Percentiles rank a stretch among this genome's conserved stretches.
phyloP scores from a whole-genome alignment of 1,140 invertebrate species.

The Meteorus sp. region DNA sequence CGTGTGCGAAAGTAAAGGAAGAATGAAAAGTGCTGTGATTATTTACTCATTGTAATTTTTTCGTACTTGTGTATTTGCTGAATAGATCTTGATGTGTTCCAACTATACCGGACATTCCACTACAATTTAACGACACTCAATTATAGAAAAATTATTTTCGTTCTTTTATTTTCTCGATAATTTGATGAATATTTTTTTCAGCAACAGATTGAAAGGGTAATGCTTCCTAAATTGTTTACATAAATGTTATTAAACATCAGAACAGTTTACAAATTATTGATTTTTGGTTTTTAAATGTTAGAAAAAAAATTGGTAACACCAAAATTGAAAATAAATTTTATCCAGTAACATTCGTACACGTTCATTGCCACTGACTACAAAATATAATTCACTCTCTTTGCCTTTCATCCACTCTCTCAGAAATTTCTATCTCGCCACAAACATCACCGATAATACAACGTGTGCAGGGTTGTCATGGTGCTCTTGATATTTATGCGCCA shows the following conservation, averaged over 20 bases:
- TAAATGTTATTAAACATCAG: too few relatives aligned
- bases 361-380: too few relatives aligned
- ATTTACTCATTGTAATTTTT: neutral
- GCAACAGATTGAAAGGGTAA: too few relatives aligned
- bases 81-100: slow-evolving; percentile 6
- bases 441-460: slow-evolving; percentile 54
- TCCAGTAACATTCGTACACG: too few relatives aligned
- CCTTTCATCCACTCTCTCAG: neutral
- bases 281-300: too few relatives aligned
- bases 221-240: too few relatives aligned
- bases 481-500: slow-evolving; percentile 58
- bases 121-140: neutral
- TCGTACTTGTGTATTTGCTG: neutral
- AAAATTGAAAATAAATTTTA: too few relatives aligned
- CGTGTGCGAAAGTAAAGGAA: slow-evolving; percentile 4
- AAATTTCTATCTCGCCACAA: slow-evolving; percentile 32
- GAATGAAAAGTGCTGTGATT: slow-evolving; percentile 14
- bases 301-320: too few relatives aligned
- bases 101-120: slow-evolving; percentile 16
- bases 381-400: neutral
- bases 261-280: too few relatives aligned
- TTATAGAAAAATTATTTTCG: too few relatives aligned
- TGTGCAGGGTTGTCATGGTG: slow-evolving; percentile 36
- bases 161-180: neutral
- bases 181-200: too few relatives aligned